Conservation (phyloP, 2,113 vertebrate genomes). For the Rattus norvegicus region GRCr8 NC_086025.1:129346001-129346500, state of each 20-base stretch:
- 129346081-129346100: conserved; percentile 46
- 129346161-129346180: conserved; percentile 31
- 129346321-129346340: neutral
- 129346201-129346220: conserved; percentile 45
- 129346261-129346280: neutral
- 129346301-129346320: neutral
- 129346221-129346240: conserved; percentile 3
- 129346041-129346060: neutral
- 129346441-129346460: too few relatives aligned
- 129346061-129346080: conserved; percentile 37
- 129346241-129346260: conserved; percentile 39
- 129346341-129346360: too few relatives aligned
- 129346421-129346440: too few relatives aligned
- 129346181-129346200: conserved; percentile 61
- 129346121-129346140: conserved; percentile 59
- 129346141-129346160: conserved; percentile 35
- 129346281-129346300: neutral
- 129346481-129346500: conserved; percentile 20
- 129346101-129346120: conserved; percentile 34
- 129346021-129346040: neutral
- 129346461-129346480: neutral
- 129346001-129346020: conserved; percentile 27
- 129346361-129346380: too few relatives aligned
- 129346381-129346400: too few relatives aligned
- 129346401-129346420: too few relatives aligned